Conservation (phyloP, 2,888 invertebrate genomes). For the Caenorhabditis sinica region DNA sequence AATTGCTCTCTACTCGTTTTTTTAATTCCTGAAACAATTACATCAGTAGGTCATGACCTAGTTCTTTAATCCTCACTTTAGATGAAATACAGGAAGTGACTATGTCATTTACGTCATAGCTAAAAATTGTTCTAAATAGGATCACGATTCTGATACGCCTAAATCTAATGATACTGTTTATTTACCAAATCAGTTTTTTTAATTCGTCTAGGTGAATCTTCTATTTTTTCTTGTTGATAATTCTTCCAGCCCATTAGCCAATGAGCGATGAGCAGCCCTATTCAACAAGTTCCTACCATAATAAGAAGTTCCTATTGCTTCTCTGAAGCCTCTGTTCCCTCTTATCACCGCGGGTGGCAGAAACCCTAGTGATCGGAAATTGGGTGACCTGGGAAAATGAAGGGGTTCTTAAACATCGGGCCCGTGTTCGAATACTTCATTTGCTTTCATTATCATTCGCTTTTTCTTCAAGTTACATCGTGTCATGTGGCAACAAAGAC, state of each 20-base stretch:
- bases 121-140: too few relatives aligned
- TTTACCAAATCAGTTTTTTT: too few relatives aligned
- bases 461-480: background rate
- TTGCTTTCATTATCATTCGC: background rate
- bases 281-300: too few relatives aligned
- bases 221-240: too few relatives aligned
- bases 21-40: conserved; percentile 16
- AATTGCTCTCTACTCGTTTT: background rate
- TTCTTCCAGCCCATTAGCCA: background rate
- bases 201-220: too few relatives aligned
- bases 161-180: too few relatives aligned
- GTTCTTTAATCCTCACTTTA: background rate
- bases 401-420: background rate
- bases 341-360: background rate
- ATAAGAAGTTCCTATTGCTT: background rate
- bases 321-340: background rate
- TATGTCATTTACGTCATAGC: background rate
- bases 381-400: too few relatives aligned
- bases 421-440: background rate
- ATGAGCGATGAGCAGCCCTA: background rate
- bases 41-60: conserved; percentile 8
- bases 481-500: background rate
- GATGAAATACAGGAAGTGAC: background rate
- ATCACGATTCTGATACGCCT: too few relatives aligned
- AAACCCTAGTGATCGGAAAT: background rate